These are phyloP conservation scores for Sitophilus oryzae DNA, from an alignment of 1,140 invertebrate genomes.

Conservation along the genomic window DNA sequence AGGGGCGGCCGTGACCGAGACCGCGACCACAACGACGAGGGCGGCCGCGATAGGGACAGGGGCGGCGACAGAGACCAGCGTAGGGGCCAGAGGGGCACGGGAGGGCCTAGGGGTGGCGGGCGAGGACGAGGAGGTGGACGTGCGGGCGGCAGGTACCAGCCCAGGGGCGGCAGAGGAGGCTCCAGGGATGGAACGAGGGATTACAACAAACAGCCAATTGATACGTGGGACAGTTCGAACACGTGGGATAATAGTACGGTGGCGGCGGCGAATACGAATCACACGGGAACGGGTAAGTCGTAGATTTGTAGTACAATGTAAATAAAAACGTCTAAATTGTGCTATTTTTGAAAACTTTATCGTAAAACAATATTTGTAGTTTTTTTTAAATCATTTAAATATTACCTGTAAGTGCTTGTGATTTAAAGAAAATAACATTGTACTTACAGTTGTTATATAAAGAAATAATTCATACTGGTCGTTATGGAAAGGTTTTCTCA, in stretches of 20 bases:
- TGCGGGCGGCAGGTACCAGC: slow-evolving; percentile 40
- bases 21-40: slow-evolving; percentile 32
- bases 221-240: slow-evolving; percentile 47
- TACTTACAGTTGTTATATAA: too few species aligned
- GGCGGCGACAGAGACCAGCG: slow-evolving; percentile 45
- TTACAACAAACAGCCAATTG: slow-evolving; percentile 46
- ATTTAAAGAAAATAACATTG: too few species aligned
- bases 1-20: slow-evolving; percentile 43
- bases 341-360: too few species aligned
- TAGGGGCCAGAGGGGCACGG: slow-evolving; percentile 46
- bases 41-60: slow-evolving; percentile 34
- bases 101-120: slow-evolving; percentile 51
- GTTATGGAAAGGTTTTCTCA: too few species aligned
- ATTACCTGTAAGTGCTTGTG: too few species aligned
- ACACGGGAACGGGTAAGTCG: neutral
- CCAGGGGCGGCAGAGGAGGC: slow-evolving; percentile 31
- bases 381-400: too few species aligned
- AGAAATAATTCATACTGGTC: too few species aligned
- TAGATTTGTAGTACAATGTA: too few species aligned
- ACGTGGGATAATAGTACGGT: slow-evolving; percentile 38
- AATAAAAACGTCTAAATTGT: too few species aligned
- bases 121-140: slow-evolving; percentile 54
- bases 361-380: too few species aligned
- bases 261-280: slow-evolving; percentile 10
- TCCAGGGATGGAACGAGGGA: slow-evolving; percentile 45